Conservation (phyloP, 2,888 invertebrate species). For the Epistrophe eligans region DNA sequence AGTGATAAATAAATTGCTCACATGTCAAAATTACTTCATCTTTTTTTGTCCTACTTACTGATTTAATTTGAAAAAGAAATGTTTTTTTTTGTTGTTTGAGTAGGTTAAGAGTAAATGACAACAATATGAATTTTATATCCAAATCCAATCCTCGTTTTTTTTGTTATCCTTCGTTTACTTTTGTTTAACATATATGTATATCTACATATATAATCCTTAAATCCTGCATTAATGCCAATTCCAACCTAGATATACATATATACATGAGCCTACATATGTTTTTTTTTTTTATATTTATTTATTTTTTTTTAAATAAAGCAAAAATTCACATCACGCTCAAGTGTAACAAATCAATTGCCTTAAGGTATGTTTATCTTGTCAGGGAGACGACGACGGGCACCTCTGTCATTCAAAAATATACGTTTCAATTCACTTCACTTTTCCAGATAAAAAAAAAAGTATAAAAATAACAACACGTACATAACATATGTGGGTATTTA, state of each 20-base stretch:
- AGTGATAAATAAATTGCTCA: no score
- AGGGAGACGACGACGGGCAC: conserved; percentile 45
- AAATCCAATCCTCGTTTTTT: conserved; percentile 5
- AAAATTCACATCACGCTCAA: conserved; percentile 65
- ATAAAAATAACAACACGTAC: neutral
- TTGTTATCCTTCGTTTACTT: neutral
- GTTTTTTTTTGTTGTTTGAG: conserved; percentile 7
- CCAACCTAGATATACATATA: neutral
- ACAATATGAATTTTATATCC: conserved; percentile 61
- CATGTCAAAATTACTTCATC: no score
- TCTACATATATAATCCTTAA: neutral
- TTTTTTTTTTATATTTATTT: neutral
- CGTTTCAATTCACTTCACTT: conserved; percentile 16
- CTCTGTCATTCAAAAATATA: conserved; percentile 61
- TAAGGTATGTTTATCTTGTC: conserved; percentile 71
- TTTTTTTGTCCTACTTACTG: neutral
- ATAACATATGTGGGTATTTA: no score
- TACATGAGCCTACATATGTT: neutral
- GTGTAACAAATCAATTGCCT: conserved; percentile 72
- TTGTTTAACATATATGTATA: neutral
- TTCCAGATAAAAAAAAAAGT: neutral
- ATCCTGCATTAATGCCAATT: conserved; percentile 19
- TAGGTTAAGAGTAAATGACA: conserved; percentile 46
- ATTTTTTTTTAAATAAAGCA: conserved; percentile 1
- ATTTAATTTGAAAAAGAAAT: neutral